These are phyloP conservation scores for Pelusios castaneus DNA, from an alignment of 2,113 vertebrate genomes.

Conservation along the genomic window DNA sequence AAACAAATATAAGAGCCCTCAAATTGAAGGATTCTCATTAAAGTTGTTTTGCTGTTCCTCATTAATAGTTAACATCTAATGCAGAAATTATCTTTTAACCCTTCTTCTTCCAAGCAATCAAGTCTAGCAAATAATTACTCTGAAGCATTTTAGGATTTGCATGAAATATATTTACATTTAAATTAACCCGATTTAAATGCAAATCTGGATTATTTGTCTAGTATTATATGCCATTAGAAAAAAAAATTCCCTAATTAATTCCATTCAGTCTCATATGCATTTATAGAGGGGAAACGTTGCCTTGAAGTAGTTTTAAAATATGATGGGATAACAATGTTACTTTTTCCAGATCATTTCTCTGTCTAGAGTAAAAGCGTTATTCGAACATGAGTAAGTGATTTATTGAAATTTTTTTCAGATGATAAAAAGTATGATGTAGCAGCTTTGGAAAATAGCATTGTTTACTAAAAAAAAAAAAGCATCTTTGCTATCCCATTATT, in stretches of 20 bases:
- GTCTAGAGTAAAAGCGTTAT: background rate
- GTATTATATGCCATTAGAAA: background rate
- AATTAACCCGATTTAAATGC: slow-evolving; percentile 59
- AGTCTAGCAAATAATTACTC: slow-evolving; percentile 31
- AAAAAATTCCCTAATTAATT: slow-evolving; percentile 17
- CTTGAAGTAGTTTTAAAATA: background rate
- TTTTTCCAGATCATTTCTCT: background rate
- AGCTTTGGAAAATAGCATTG: background rate
- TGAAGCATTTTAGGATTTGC: slow-evolving; percentile 40
- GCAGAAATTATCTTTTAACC: slow-evolving; percentile 21
- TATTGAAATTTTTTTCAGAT: background rate
- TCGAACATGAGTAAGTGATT: background rate
- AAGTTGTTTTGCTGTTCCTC: background rate
- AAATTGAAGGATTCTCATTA: background rate
- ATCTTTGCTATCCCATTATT: background rate
- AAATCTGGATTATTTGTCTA: slow-evolving; percentile 24
- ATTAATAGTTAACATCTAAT: background rate
- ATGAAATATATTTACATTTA: slow-evolving; percentile 56
- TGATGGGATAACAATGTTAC: background rate
- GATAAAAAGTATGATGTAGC: background rate
- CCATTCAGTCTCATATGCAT: slow-evolving; percentile 9
- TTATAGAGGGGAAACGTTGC: background rate
- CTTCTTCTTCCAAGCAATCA: slow-evolving; percentile 21
- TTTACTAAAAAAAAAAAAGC: background rate
- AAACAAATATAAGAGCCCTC: slow-evolving; percentile 5